Base-by-base conservation (phyloP, 2,888 invertebrate species). In the Drosophila fulvimacula region DNA sequence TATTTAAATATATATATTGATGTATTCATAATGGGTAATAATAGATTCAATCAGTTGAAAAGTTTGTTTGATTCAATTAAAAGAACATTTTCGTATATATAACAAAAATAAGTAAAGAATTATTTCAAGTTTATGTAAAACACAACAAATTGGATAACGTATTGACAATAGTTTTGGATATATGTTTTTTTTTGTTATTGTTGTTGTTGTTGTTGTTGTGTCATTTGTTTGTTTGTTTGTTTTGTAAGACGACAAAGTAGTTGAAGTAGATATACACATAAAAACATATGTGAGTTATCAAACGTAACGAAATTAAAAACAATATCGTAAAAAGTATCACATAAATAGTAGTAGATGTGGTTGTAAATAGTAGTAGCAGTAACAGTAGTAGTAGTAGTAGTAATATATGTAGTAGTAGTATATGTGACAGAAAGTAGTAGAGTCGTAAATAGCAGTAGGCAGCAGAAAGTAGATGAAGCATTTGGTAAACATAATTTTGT, bases 361-460 rank as follows among this genome's bases (percentile, higher is more conserved):
- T 57, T 53, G 55, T 58, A 57, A 56, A 41, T 55, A 70, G 59
- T 60, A 68, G 62, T 65, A 60, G 61, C 41, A 67, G 63, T 65
- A 66, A 44, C 41, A 41, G 52, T 36, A 34, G 36, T 15, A 63
- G 42, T 53, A 46, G 52, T 61, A 63, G 55, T 9, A n/a, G n/a
- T 7, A 39, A 9, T 39, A 39, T 17, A n/a, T 13, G 19, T 46
- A 53, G 36, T 48, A 57, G 52, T 53, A 69, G 65, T 57, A 59
- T 58, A 62, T 41, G 58, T 71, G 51, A 56, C 44, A 61, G 49
- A 38, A 69, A 62, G 68, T 68, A 70, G 67, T 74, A 66, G 61
- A 76, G 73, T 73, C 65, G 68, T 66, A 66, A 81, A 67, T 67
- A 71, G 74, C 79, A 68, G 71, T 64, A 68, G 76, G 68, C 82